Conservation (phyloP, 2,888 invertebrate species). For the Odontocerum albicorne region DNA sequence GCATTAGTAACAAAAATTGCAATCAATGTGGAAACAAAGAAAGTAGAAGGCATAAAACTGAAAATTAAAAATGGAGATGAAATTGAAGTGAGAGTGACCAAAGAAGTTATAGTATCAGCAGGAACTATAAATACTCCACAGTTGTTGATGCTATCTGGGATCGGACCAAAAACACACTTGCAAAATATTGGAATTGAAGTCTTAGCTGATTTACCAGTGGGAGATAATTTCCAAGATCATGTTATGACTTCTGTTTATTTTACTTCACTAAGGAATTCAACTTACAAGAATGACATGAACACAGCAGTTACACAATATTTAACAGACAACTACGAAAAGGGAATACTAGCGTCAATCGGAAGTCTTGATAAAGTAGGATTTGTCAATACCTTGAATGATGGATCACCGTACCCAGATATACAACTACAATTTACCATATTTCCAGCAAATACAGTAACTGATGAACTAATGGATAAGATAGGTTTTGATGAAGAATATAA, state of each 20-base stretch:
- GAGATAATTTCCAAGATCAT: constrained; percentile 60
- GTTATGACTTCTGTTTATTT: constrained; percentile 44
- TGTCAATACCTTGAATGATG: constrained; percentile 30
- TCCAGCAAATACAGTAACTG: constrained; percentile 29
- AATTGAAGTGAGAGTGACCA: constrained; percentile 44
- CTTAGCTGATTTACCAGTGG: constrained; percentile 50
- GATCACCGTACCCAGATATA: constrained; percentile 40
- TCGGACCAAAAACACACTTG: constrained; percentile 51
- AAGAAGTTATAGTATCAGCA: constrained; percentile 55
- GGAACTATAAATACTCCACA: constrained; percentile 55
- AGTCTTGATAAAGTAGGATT: constrained; percentile 37
- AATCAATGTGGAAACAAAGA: constrained; percentile 48
- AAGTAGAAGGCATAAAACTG: constrained; percentile 50
- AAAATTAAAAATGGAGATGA: constrained; percentile 46
- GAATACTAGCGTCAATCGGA: constrained; percentile 42
- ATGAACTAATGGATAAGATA: background rate
- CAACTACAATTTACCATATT: constrained; percentile 40
- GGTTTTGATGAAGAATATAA: constrained; percentile 42
- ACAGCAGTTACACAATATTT: constrained; percentile 15
- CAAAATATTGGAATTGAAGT: constrained; percentile 44
- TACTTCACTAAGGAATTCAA: constrained; percentile 26
- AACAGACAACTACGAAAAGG: constrained; percentile 32
- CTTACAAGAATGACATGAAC: background rate
- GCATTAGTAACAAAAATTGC: constrained; percentile 55
- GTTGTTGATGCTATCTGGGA: constrained; percentile 55